Percentiles rank a stretch among this genome's conserved stretches.
Evolutionary conservation across 2,113 vertebrate genomes (phyloP).

Genomic region (Stigmatopora argus): DNA sequence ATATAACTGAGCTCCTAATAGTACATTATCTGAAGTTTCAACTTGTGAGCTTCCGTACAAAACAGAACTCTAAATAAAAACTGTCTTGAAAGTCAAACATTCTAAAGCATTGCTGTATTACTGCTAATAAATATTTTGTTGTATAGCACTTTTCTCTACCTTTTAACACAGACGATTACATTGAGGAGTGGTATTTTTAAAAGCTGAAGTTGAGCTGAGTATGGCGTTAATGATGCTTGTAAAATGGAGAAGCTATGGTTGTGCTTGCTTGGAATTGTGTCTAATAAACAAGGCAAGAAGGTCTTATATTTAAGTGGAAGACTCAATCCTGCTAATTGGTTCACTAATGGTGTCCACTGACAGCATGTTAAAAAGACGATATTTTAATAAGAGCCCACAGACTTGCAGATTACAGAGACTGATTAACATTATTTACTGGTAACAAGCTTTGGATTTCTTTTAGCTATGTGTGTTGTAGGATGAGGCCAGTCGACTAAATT

Average conservation of each 20-base stretch:
- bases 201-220: not conserved
- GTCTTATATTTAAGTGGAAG: constrained; percentile 1
- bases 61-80: no score
- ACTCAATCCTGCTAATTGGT: not conserved
- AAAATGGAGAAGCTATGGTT: not conserved
- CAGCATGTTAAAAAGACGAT: not conserved
- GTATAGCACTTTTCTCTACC: not conserved
- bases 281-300: not conserved
- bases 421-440: not conserved
- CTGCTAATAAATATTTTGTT: not conserved
- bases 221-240: not conserved
- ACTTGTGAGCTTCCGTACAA: no score
- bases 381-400: not conserved
- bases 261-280: not conserved
- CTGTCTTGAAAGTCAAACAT: not conserved
- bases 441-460: not conserved
- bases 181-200: not conserved
- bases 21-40: no score
- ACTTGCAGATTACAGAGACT: not conserved
- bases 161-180: not conserved
- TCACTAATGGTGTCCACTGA: constrained; percentile 1
- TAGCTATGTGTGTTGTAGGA: not conserved
- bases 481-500: not conserved
- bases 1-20: no score
- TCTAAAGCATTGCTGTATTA: not conserved